These are phyloP conservation scores for Sternotherus odoratus DNA, from an alignment of 2,797 vertebrate genomes.

Conservation along the genomic window DNA sequence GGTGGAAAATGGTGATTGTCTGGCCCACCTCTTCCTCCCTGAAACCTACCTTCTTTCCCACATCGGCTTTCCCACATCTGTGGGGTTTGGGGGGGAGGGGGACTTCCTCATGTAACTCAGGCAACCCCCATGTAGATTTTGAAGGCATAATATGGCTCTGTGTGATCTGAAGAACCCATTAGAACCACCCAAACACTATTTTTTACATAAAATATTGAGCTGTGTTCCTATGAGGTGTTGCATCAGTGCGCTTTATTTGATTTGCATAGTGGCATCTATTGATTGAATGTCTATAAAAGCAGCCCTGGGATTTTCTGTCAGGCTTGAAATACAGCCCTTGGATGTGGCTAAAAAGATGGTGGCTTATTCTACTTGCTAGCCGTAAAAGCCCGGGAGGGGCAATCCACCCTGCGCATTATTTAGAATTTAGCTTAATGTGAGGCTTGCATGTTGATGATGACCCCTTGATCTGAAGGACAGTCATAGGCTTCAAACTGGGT, in stretches of 20 bases:
- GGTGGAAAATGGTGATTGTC: background rate
- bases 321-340: background rate
- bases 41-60: background rate
- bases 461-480: background rate
- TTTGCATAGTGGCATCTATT: background rate
- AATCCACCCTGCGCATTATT: background rate
- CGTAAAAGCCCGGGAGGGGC: background rate
- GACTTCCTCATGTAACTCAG: background rate
- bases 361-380: constrained; percentile 20
- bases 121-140: background rate
- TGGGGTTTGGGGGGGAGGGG: background rate
- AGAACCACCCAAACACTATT: background rate
- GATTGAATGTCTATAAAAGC: constrained; percentile 9
- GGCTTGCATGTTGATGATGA: background rate
- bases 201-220: background rate
- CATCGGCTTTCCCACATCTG: too few species aligned
- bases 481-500: background rate
- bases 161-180: background rate
- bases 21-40: background rate
- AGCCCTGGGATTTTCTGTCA: background rate
- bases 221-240: background rate
- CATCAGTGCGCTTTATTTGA: background rate
- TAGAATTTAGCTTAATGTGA: background rate
- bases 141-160: background rate
- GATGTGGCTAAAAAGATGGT: background rate